Evolutionary conservation across 2,888 invertebrate species (phyloP).

Genomic region (Cerastis rubricosa): DNA sequence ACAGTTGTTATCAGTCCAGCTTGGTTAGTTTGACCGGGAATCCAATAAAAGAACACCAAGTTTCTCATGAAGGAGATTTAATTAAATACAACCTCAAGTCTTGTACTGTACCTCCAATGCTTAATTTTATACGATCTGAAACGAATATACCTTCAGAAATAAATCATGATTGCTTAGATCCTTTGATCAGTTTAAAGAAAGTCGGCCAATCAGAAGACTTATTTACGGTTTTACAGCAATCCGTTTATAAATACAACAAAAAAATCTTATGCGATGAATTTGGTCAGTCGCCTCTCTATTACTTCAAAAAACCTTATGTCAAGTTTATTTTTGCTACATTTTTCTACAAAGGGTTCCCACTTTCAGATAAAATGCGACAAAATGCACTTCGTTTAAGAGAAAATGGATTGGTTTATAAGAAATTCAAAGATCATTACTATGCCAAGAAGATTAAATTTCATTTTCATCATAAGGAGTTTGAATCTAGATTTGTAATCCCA

Average conservation of each 20-base stretch:
- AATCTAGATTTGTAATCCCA: constrained; percentile 43
- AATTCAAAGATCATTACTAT: constrained; percentile 29
- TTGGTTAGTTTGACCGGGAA: constrained; percentile 67
- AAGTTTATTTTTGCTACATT: constrained; percentile 36
- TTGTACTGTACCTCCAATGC: constrained; percentile 16
- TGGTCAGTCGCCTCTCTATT: constrained; percentile 33
- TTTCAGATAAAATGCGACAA: constrained; percentile 34
- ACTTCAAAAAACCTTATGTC: constrained; percentile 31
- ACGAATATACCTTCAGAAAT: constrained; percentile 60
- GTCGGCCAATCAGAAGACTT: constrained; percentile 15
- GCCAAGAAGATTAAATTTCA: constrained; percentile 33
- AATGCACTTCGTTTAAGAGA: constrained; percentile 49
- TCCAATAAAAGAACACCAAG: constrained; percentile 63
- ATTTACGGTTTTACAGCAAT: constrained; percentile 15
- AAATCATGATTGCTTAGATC: constrained; percentile 10
- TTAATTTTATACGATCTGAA: constrained; percentile 18
- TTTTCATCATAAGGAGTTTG: constrained; percentile 20
- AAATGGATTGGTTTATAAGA: constrained; percentile 50
- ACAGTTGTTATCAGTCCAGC: constrained; percentile 66
- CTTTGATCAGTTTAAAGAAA: constrained; percentile 28
- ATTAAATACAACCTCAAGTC: constrained; percentile 29
- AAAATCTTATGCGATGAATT: constrained; percentile 32
- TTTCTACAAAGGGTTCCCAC: constrained; percentile 62
- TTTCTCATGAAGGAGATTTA: constrained; percentile 55
- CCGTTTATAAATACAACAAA: constrained; percentile 27